These are phyloP conservation scores for Psilopogon haemacephalus DNA, from an alignment of 2,113 vertebrate species.

Conservation along the genomic window DNA sequence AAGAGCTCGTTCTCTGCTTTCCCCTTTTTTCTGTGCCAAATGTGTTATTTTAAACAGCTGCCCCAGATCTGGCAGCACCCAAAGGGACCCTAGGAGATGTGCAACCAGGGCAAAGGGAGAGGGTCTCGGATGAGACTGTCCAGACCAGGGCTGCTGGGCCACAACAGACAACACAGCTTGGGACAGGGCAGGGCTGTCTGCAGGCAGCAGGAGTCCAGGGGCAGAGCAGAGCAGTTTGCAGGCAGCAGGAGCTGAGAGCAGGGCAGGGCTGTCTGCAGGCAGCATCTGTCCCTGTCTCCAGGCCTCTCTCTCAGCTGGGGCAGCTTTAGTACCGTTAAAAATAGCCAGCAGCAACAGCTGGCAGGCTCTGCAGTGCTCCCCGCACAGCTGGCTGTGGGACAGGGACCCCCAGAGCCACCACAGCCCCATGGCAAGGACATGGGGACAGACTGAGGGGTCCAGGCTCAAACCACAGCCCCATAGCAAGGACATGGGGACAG, in stretches of 20 bases:
- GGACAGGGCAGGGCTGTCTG: background rate
- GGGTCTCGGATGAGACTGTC: background rate
- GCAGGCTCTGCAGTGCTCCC: background rate
- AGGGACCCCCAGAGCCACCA: background rate
- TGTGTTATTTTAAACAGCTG: slow-evolving; percentile 76
- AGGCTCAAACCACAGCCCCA: too few species aligned
- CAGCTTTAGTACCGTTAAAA: slow-evolving; percentile 20
- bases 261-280: background rate
- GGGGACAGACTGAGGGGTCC: too few species aligned
- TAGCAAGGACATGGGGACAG: too few species aligned
- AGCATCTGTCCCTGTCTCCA: background rate
- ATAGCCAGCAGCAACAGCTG: background rate
- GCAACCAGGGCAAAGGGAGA: background rate
- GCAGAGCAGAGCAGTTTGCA: background rate
- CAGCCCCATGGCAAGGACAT: too few species aligned
- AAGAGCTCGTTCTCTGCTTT: slow-evolving; percentile 67
- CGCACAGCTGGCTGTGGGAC: background rate
- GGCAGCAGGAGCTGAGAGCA: background rate
- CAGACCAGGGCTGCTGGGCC: background rate
- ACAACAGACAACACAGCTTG: background rate
- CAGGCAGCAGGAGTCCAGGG: background rate
- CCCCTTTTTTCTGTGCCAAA: slow-evolving; percentile 44
- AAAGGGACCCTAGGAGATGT: slow-evolving; percentile 29
- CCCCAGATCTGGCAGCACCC: slow-evolving; percentile 70
- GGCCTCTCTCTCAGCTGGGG: background rate